Percentiles rank a stretch among this genome's conserved stretches.
phyloP scores from a whole-genome alignment of 2,888 invertebrate species.

The Polylopha cassiicola region DNA sequence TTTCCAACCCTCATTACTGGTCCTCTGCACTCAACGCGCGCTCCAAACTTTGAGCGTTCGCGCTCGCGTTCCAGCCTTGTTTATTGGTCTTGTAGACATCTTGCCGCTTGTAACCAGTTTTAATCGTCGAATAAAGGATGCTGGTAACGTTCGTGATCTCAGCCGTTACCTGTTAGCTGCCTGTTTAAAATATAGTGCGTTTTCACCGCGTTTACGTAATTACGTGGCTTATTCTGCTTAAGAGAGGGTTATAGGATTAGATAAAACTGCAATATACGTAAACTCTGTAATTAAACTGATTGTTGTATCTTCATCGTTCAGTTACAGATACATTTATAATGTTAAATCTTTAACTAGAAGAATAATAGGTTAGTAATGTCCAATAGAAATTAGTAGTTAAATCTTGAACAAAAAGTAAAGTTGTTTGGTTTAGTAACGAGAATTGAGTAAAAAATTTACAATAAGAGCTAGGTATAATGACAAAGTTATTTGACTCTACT shows the following conservation, averaged over 20 bases:
- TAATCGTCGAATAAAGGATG: conserved; percentile 70
- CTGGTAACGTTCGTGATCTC: conserved; percentile 47
- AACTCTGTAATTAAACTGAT: too few species aligned
- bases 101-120: conserved; percentile 63
- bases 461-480: too few species aligned
- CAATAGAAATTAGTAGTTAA: too few species aligned
- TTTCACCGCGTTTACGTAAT: conserved; percentile 11
- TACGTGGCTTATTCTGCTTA: conserved; percentile 9
- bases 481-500: too few species aligned
- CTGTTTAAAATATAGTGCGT: conserved; percentile 15
- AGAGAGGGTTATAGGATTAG: conserved; percentile 6
- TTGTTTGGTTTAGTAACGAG: too few species aligned
- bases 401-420: too few species aligned
- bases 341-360: too few species aligned
- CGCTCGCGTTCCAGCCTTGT: conserved; percentile 65
- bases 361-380: too few species aligned
- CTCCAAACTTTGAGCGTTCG: conserved; percentile 65
- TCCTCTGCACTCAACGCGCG: conserved; percentile 72
- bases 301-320: too few species aligned
- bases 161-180: conserved; percentile 22
- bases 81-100: conserved; percentile 71
- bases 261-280: too few species aligned
- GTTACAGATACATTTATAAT: too few species aligned
- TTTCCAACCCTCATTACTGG: conserved; percentile 75
- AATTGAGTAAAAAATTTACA: too few species aligned